phyloP scores from a whole-genome alignment of 2,113 vertebrate species.

The Actenoides hombroni region DNA sequence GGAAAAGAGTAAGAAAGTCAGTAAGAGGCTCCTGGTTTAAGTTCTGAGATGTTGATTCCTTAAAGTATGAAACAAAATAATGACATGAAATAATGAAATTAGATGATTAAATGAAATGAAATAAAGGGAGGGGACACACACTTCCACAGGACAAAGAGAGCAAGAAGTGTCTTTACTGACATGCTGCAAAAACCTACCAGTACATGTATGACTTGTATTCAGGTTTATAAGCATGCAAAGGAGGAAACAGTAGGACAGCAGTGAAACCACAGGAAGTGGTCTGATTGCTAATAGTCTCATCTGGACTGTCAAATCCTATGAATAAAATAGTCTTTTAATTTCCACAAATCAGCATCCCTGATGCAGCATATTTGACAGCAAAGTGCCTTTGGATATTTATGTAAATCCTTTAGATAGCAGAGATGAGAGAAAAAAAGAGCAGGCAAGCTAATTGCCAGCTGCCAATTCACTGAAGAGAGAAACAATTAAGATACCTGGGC shows the following conservation, averaged over 20 bases:
- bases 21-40: background rate
- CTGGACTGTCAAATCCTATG: background rate
- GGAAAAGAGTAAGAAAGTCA: background rate
- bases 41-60: background rate
- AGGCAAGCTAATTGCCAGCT: slow-evolving; percentile 6
- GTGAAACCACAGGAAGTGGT: background rate
- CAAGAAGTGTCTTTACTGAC: background rate
- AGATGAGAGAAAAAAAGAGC: slow-evolving; percentile 9
- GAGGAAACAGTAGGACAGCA: background rate
- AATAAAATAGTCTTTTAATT: slow-evolving; percentile 7
- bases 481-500: slow-evolving; percentile 10
- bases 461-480: slow-evolving; percentile 20
- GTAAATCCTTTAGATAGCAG: slow-evolving; percentile 19
- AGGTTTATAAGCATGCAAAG: background rate
- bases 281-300: background rate
- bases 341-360: background rate
- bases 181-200: background rate
- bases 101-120: too few species aligned
- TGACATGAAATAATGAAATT: background rate
- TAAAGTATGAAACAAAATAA: background rate
- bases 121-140: background rate
- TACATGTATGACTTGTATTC: background rate
- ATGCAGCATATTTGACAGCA: slow-evolving; percentile 10
- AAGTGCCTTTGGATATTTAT: slow-evolving; percentile 26
- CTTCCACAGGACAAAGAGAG: background rate